Evolutionary conservation across 2,113 vertebrate species (phyloP).

Genomic region (Pachyramphus minor): DNA sequence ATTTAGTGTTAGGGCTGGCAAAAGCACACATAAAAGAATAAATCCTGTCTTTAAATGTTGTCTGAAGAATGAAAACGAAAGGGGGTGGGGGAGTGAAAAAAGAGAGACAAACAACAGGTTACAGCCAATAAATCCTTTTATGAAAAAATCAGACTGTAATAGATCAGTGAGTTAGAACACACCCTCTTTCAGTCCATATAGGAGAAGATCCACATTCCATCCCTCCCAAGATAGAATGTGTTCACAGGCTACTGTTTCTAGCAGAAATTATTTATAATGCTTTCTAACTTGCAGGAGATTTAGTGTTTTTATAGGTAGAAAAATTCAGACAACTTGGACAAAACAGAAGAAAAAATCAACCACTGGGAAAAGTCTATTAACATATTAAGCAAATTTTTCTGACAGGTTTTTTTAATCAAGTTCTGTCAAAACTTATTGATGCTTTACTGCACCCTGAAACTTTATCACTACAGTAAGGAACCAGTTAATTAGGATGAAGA

Average conservation of each 20-base stretch:
- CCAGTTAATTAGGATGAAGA: background rate
- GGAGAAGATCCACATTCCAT: background rate
- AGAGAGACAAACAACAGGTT: background rate
- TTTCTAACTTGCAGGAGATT: background rate
- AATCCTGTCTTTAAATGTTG: background rate
- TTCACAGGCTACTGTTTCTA: background rate
- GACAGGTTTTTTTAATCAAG: background rate
- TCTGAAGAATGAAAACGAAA: background rate
- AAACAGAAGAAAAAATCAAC: background rate
- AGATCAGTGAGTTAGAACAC: background rate
- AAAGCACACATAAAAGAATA: background rate
- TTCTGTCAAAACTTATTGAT: background rate
- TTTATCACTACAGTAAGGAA: background rate
- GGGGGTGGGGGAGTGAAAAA: too few species aligned
- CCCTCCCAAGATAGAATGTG: background rate
- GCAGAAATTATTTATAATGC: background rate
- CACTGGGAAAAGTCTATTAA: background rate
- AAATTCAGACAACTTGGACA: background rate
- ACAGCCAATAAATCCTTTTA: background rate
- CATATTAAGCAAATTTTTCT: background rate
- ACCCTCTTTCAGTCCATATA: background rate
- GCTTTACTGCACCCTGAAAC: background rate
- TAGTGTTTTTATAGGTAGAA: background rate
- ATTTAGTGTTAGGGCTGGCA: background rate
- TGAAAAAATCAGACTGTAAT: background rate